phyloP scores from a whole-genome alignment of 2,888 invertebrate species.

The Trichopoda pennipes region DNA sequence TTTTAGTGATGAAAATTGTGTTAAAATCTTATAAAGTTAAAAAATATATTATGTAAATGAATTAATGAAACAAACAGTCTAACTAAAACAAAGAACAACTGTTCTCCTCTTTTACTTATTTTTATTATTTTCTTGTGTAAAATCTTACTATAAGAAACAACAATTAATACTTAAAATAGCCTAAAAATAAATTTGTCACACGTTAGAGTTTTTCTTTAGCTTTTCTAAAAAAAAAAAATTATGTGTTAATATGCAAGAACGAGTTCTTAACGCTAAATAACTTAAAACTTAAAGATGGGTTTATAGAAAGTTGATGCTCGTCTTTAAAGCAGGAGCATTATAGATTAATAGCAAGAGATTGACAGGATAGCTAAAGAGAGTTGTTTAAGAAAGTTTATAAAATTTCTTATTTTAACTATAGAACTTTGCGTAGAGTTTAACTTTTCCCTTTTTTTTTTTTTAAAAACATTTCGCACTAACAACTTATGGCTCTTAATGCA shows the following conservation, averaged over 20 bases:
- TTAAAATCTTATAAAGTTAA: conserved; percentile 28
- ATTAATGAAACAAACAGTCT: conserved; percentile 67
- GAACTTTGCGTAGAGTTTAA: conserved; percentile 43
- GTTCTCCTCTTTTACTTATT: conserved; percentile 5
- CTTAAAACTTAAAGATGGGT: conserved; percentile 24
- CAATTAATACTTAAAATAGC: conserved; percentile 59
- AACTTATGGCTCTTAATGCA: background rate
- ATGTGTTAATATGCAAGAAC: conserved; percentile 4
- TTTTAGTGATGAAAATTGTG: conserved; percentile 18
- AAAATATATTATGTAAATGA: conserved; percentile 30
- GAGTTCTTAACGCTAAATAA: conserved; percentile 44
- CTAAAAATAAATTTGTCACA: conserved; percentile 68
- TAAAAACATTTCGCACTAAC: conserved; percentile 17
- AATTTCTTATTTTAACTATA: conserved; percentile 46
- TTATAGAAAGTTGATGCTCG: conserved; percentile 31
- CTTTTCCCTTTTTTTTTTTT: conserved; percentile 42
- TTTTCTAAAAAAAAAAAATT: too few relatives aligned
- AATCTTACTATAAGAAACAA: conserved; percentile 63
- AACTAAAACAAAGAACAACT: conserved; percentile 40
- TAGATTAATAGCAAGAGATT: background rate
- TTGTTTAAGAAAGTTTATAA: background rate
- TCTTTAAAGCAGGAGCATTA: background rate
- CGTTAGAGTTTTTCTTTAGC: conserved; percentile 63
- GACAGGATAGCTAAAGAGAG: conserved; percentile 10
- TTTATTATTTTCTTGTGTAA: conserved; percentile 9